phyloP scores from a whole-genome alignment of 2,113 vertebrate genomes.

The Anguilla rostrata region DNA sequence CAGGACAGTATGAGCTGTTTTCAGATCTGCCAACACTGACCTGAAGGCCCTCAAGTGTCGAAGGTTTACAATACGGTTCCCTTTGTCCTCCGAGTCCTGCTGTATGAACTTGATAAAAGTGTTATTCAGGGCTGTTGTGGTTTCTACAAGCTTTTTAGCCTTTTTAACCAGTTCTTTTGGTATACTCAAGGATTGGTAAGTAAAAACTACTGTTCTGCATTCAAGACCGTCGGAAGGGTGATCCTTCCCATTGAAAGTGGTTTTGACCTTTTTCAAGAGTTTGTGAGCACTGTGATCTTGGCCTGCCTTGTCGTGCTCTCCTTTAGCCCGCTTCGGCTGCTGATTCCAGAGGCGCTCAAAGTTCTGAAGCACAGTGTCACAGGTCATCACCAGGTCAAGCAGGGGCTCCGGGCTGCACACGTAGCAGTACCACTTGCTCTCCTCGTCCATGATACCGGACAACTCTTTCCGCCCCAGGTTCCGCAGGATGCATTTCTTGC shows the following conservation, averaged over 20 bases:
- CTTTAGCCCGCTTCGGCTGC: slow-evolving; percentile 80
- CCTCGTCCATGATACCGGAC: slow-evolving; percentile 87
- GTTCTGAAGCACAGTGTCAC: slow-evolving; percentile 89
- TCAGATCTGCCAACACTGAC: slow-evolving; percentile 81
- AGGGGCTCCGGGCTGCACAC: slow-evolving; percentile 92
- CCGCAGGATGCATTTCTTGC: slow-evolving; percentile 95
- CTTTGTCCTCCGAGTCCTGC: slow-evolving; percentile 67
- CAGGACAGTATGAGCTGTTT: slow-evolving; percentile 76
- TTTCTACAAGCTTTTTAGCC: slow-evolving; percentile 87
- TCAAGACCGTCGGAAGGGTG: slow-evolving; percentile 63
- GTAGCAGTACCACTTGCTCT: slow-evolving; percentile 96
- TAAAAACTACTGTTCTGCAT: slow-evolving; percentile 75
- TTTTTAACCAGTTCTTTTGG: slow-evolving; percentile 88
- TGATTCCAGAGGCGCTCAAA: slow-evolving; percentile 81
- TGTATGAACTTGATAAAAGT: slow-evolving; percentile 85
- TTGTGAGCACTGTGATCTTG: slow-evolving; percentile 62
- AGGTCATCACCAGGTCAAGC: slow-evolving; percentile 86
- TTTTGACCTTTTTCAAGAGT: slow-evolving; percentile 71
- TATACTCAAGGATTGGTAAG: slow-evolving; percentile 80
- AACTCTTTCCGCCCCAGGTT: slow-evolving; percentile 93
- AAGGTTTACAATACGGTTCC: slow-evolving; percentile 61
- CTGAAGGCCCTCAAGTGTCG: slow-evolving; percentile 86
- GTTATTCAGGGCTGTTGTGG: slow-evolving; percentile 81
- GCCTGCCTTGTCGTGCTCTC: slow-evolving; percentile 79
- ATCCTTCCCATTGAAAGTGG: slow-evolving; percentile 75